These are phyloP conservation scores for Alcedo atthis DNA, from an alignment of 2,797 vertebrate species.

Conservation along the genomic window DNA sequence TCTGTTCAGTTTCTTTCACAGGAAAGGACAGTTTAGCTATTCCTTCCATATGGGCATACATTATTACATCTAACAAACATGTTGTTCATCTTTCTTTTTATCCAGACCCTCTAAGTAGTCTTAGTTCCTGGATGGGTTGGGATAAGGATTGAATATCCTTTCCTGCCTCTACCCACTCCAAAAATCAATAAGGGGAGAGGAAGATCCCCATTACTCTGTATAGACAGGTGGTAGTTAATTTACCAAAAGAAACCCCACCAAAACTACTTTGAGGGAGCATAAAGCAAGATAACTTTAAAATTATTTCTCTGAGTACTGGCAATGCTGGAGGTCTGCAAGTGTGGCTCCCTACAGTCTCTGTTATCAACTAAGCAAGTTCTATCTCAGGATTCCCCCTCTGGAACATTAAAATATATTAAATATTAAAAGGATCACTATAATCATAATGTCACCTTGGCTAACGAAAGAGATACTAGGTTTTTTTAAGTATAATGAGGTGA, in stretches of 20 bases:
- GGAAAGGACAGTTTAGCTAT: conserved; percentile 23
- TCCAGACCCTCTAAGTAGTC: background rate
- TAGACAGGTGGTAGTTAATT: background rate
- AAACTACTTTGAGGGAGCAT: background rate
- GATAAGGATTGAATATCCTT: background rate
- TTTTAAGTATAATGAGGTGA: background rate
- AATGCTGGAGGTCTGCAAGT: background rate
- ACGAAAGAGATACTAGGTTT: background rate
- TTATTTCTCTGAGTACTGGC: background rate
- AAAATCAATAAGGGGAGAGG: background rate
- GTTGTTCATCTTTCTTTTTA: background rate
- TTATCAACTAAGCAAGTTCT: background rate
- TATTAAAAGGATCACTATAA: background rate
- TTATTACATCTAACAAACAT: conserved; percentile 42
- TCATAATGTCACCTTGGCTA: background rate
- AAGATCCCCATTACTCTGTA: background rate
- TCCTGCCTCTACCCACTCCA: fast-evolving
- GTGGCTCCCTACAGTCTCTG: background rate
- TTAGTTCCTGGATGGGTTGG: background rate
- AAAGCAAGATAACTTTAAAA: background rate
- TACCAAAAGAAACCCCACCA: background rate
- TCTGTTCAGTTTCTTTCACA: conserved; percentile 38
- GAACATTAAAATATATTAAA: background rate
- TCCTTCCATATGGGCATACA: conserved; percentile 29
- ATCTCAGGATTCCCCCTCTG: background rate